Evolutionary conservation across 1,140 invertebrate species (phyloP).

Genomic region (Helicoverpa armigera): DNA sequence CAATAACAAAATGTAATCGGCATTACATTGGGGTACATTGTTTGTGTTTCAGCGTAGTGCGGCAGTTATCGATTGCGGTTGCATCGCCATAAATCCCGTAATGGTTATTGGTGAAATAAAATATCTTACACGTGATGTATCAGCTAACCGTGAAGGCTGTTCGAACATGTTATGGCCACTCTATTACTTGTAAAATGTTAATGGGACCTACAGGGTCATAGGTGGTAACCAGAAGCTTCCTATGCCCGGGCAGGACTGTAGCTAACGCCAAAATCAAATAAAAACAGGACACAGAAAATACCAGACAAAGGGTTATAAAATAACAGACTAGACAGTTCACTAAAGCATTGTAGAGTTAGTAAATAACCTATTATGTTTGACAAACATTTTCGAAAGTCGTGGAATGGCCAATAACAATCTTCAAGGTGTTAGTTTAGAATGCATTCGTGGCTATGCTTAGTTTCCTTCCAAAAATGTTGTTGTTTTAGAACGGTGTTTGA

Average conservation of each 20-base stretch:
- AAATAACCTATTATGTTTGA: too few relatives aligned
- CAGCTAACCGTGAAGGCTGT: slow-evolving; percentile 49
- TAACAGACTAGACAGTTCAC: too few relatives aligned
- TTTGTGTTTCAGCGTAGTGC: slow-evolving; percentile 22
- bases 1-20: slow-evolving; percentile 32
- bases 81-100: slow-evolving; percentile 57
- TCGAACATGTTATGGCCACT: slow-evolving; percentile 21
- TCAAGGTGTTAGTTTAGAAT: too few relatives aligned
- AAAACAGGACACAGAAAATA: too few relatives aligned
- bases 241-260: too few relatives aligned
- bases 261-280: too few relatives aligned
- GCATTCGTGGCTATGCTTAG: neutral
- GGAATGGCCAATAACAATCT: too few relatives aligned
- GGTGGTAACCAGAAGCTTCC: neutral
- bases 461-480: slow-evolving; percentile 29
- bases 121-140: slow-evolving; percentile 49
- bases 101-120: slow-evolving; percentile 60
- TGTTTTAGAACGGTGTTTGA: slow-evolving; percentile 31
- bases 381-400: neutral
- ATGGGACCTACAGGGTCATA: too few relatives aligned
- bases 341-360: too few relatives aligned
- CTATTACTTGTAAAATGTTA: slow-evolving; percentile 12
- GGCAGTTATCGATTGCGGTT: slow-evolving; percentile 50
- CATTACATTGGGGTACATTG: slow-evolving; percentile 24
- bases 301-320: too few relatives aligned